Evolutionary conservation across 2,888 invertebrate genomes (phyloP).

Genomic region (Parapristionchus giblindavisi): DNA sequence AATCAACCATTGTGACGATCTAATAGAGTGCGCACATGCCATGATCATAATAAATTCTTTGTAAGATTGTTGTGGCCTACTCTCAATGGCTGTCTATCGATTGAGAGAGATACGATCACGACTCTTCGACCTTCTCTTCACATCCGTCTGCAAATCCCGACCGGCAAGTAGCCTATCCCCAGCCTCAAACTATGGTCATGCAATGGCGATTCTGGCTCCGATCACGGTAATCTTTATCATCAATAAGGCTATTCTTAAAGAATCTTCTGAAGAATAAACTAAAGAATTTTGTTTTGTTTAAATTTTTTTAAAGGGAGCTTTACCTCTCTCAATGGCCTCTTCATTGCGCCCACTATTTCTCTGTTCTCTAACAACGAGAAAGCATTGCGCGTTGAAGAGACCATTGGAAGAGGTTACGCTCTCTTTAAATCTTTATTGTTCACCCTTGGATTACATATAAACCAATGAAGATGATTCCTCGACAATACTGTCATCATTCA

Average conservation of each 20-base stretch:
- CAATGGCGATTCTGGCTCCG: not conserved
- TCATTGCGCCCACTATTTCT: too few species aligned
- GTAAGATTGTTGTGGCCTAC: slow-evolving; percentile 18
- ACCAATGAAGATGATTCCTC: too few species aligned
- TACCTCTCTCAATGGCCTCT: too few species aligned
- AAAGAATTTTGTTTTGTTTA: too few species aligned
- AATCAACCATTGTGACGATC: not conserved
- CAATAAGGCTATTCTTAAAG: too few species aligned
- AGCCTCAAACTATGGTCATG: slow-evolving; percentile 24
- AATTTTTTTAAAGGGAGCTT: too few species aligned
- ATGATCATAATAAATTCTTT: not conserved
- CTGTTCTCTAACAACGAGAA: too few species aligned
- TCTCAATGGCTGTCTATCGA: slow-evolving; percentile 18
- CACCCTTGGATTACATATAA: too few species aligned
- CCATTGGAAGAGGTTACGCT: too few species aligned
- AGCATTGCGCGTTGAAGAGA: too few species aligned
- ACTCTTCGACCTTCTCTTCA: slow-evolving; percentile 27
- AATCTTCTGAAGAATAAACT: too few species aligned
- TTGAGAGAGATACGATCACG: slow-evolving; percentile 28
- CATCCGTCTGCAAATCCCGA: slow-evolving; percentile 11
- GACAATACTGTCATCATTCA: not conserved
- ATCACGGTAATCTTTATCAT: slow-evolving; percentile 22
- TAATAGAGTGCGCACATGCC: not conserved
- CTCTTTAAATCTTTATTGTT: too few species aligned
- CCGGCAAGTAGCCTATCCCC: not conserved